A percentile compares a stretch with the other conserved stretches of the same genome.
Conservation (phyloP, 1,140 invertebrate species). For the Nilaparvata lugens region DNA sequence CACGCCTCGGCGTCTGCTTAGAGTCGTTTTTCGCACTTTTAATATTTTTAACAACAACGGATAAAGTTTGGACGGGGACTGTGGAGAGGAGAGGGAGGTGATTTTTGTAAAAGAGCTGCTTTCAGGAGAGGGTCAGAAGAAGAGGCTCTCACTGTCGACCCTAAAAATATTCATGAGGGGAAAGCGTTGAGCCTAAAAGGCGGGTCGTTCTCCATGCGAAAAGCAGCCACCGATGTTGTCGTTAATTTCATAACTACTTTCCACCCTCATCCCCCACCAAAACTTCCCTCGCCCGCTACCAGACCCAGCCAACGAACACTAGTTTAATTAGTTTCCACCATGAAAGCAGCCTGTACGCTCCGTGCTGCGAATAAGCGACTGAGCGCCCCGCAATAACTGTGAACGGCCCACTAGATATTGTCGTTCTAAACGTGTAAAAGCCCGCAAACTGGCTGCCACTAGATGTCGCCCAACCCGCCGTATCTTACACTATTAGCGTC, state of each 20-base stretch:
- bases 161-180: conserved; percentile 2
- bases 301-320: background rate
- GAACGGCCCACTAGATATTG: no score
- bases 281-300: background rate
- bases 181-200: conserved; percentile 3
- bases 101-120: background rate
- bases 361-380: no score
- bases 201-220: background rate
- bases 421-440: no score
- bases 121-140: background rate
- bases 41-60: background rate
- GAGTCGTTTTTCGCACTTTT: conserved; percentile 2
- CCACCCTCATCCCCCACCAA: background rate
- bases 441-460: no score
- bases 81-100: background rate
- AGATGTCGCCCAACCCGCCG: no score
- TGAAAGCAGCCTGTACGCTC: no score
- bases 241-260: background rate
- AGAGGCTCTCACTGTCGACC: background rate
- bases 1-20: background rate
- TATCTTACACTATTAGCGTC: no score
- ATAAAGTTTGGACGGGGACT: background rate
- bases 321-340: conserved; percentile 1
- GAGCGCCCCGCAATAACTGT: no score
- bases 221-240: background rate